Evolutionary conservation across 1,140 invertebrate species (phyloP).

Genomic region (Nomia melanderi): DNA sequence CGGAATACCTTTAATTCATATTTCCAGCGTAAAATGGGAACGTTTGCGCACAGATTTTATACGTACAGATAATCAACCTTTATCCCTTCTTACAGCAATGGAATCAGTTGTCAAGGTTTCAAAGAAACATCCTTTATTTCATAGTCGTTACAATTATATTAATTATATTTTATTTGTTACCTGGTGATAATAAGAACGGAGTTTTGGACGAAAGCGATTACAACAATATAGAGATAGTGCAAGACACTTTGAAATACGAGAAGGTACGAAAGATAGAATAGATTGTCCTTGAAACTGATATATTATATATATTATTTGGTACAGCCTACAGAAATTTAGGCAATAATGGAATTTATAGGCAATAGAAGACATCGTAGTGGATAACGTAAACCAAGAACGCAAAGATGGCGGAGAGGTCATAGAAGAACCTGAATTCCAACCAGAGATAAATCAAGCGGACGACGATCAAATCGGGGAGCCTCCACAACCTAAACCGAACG

Average conservation of each 20-base stretch:
- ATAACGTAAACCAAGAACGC: constrained; percentile 67
- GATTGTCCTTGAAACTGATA: too few relatives aligned
- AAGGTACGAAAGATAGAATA: constrained; percentile 50
- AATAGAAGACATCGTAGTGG: constrained; percentile 69
- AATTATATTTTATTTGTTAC: constrained; percentile 82
- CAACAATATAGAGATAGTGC: constrained; percentile 68
- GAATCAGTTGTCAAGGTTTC: constrained; percentile 92
- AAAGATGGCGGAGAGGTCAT: constrained; percentile 70
- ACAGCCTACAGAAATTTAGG: constrained; percentile 7
- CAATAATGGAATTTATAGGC: constrained; percentile 52
- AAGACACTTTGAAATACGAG: constrained; percentile 71
- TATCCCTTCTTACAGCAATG: constrained; percentile 84
- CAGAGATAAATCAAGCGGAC: constrained; percentile 77
- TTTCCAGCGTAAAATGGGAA: neutral
- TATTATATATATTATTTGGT: neutral
- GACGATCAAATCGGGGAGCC: constrained; percentile 78
- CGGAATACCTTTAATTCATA: neutral
- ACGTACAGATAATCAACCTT: constrained; percentile 20
- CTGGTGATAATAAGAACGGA: constrained; percentile 69
- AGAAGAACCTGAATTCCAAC: constrained; percentile 79
- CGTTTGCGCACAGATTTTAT: too few relatives aligned
- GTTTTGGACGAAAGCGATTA: constrained; percentile 69
- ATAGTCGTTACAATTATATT: constrained; percentile 81
- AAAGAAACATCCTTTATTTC: constrained; percentile 87
- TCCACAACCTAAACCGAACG: constrained; percentile 73